A percentile compares a stretch with the other conserved stretches of the same genome.
phyloP scores from a whole-genome alignment of 2,113 vertebrate species.

The Ochotona curzoniae region DNA sequence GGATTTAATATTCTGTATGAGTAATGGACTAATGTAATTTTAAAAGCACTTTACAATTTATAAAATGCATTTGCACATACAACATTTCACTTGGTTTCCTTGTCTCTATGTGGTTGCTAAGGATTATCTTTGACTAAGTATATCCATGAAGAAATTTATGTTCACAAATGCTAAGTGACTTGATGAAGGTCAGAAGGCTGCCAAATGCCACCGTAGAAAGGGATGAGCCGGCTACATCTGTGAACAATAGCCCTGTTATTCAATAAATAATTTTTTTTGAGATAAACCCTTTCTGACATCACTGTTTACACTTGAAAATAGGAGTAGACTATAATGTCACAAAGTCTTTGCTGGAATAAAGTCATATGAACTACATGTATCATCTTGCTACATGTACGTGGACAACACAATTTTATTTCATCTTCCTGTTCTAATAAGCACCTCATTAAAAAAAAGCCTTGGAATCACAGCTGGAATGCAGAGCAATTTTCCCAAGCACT shows the following conservation, averaged over 20 bases:
- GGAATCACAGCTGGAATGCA: not conserved
- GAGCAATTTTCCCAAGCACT: not conserved
- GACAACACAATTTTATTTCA: not conserved
- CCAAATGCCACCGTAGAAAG: too few relatives aligned
- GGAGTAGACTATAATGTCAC: not conserved
- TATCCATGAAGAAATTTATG: not conserved
- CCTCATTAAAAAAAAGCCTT: not conserved
- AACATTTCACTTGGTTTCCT: slow-evolving; percentile 1
- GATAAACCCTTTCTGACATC: not conserved
- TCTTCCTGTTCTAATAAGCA: not conserved
- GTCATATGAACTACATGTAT: not conserved
- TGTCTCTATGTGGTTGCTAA: not conserved
- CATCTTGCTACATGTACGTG: not conserved
- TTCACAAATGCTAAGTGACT: not conserved
- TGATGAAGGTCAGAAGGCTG: not conserved
- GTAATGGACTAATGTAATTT: slow-evolving; percentile 73
- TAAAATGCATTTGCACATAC: slow-evolving; percentile 52
- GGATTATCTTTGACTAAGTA: not conserved
- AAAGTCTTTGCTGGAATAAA: not conserved
- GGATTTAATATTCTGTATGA: slow-evolving; percentile 69
- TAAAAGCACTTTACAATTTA: slow-evolving; percentile 69
- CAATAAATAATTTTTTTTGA: not conserved
- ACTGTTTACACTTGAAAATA: not conserved
- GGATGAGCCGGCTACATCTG: not conserved
- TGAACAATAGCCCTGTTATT: not conserved